phyloP scores from a whole-genome alignment of 2,797 vertebrate genomes.

The Leptoclinus maculatus region DNA sequence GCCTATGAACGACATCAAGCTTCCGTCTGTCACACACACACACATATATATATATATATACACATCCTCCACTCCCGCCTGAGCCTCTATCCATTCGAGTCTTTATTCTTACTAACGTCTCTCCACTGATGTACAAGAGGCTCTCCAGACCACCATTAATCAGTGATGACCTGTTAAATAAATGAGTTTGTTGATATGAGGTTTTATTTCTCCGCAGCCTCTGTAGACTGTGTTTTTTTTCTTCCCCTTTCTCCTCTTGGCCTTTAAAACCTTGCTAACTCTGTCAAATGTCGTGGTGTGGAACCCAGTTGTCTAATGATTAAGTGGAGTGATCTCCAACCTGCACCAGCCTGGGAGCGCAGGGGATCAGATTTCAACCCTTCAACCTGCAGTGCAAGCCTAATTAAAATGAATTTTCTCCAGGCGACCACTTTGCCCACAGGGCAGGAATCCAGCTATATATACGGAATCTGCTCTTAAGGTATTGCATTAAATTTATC shows the following conservation, averaged over 20 bases:
- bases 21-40: constrained; percentile 28
- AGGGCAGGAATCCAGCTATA: constrained; percentile 79
- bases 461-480: constrained; percentile 80
- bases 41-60: not conserved
- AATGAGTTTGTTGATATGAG: constrained; percentile 78
- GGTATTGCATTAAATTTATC: constrained; percentile 84
- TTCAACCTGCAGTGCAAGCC: constrained; percentile 82
- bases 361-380: constrained; percentile 83
- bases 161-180: constrained; percentile 70
- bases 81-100: constrained; percentile 16
- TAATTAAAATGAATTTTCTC: constrained; percentile 89
- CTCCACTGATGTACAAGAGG: constrained; percentile 48
- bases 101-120: constrained; percentile 55
- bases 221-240: constrained; percentile 42
- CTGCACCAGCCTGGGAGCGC: constrained; percentile 81
- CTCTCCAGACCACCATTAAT: constrained; percentile 68
- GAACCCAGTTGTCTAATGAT: constrained; percentile 86
- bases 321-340: constrained; percentile 85
- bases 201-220: constrained; percentile 70
- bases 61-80: constrained; percentile 18
- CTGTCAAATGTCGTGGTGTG: constrained; percentile 78
- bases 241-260: constrained; percentile 28
- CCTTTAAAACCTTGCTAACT: constrained; percentile 74
- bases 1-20: constrained; percentile 52
- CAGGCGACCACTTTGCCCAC: constrained; percentile 83